Base-by-base conservation (phyloP, 2,113 vertebrate genomes). In the Chlorocebus sabaeus region DNA sequence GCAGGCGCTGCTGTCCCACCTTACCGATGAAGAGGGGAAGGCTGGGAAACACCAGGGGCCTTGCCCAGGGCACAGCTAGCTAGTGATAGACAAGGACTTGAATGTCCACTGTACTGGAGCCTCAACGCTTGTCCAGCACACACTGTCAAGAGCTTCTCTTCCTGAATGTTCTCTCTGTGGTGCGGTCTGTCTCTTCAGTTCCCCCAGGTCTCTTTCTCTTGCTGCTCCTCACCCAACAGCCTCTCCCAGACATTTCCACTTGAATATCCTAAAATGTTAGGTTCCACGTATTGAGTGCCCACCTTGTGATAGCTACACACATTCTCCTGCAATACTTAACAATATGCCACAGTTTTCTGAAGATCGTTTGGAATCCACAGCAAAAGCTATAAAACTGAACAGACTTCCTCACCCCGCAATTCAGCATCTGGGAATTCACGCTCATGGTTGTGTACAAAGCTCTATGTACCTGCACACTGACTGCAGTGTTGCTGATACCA, bases 381-480 rank as follows among this genome's bases (percentile, higher is more conserved):
- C 67, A 75, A 48, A 90, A n/a, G 2, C 80, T 16, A 20, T 48
- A 50, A 86, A 86, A 20, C 38, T 0, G 0, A 25, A 8, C 38
- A 6, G 55, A 8, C 38, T 50, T 55, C 43, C 0, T 27, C 11
- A 52, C 73, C 22, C 48, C 27, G 81, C 38, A 67, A 0, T 12
- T 23, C 48, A 3, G 23, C 75, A 17, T 30, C n/a, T 25, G 12
- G 75, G 86, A 82, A 75, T 48, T 23, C 6, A 3, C 64, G 0
- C 0, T 22, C 25, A 0, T 0, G 0, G 43, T 38, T 2, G 10
- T 27, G 45, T 1, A 0, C 38, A 50, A 1, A 85, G 40, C 38
- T 8, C 1, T 5, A 0, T 3, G 0, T 5, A 2, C 1, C 9
- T 2, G 8, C 13, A 0, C 0, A 0, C 2, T 30, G 25, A 2